Percentiles rank a stretch among this genome's conserved stretches.
phyloP scores from a whole-genome alignment of 2,888 invertebrate species.

The Iphiclides podalirius region DNA sequence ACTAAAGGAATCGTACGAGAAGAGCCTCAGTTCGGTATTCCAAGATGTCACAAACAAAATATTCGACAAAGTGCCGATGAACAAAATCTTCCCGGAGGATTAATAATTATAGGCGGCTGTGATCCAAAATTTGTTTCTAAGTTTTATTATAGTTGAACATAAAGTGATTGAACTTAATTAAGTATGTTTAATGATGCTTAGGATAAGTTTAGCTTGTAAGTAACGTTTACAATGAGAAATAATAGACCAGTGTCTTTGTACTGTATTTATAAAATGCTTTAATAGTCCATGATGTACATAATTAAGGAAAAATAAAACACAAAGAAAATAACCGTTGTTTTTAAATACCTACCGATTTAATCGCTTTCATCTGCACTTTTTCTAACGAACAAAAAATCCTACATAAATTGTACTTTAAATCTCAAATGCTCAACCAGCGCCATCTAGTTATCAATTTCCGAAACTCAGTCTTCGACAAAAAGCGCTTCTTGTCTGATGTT shows the following conservation, averaged over 20 bases:
- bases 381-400: neutral
- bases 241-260: slow-evolving; percentile 28
- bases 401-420: too few relatives aligned
- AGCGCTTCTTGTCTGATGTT: slow-evolving; percentile 9
- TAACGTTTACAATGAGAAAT: slow-evolving; percentile 23
- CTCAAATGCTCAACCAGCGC: slow-evolving; percentile 24
- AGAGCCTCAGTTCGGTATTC: slow-evolving; percentile 84
- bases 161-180: slow-evolving; percentile 4
- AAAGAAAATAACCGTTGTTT: slow-evolving; percentile 28
- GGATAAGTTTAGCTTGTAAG: slow-evolving; percentile 22
- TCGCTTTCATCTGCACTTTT: neutral
- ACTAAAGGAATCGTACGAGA: slow-evolving; percentile 84
- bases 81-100: slow-evolving; percentile 81
- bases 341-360: slow-evolving; percentile 13
- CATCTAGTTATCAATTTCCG: slow-evolving; percentile 35
- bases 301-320: slow-evolving; percentile 32
- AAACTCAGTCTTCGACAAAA: slow-evolving; percentile 12
- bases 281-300: slow-evolving; percentile 40
- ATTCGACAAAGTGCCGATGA: slow-evolving; percentile 84
- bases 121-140: slow-evolving; percentile 26
- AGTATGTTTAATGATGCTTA: slow-evolving; percentile 20
- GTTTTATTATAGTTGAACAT: slow-evolving; percentile 14
- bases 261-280: slow-evolving; percentile 68
- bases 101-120: slow-evolving; percentile 34
- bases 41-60: slow-evolving; percentile 83